Evolutionary conservation across 2,888 invertebrate species (phyloP).

Genomic region (Anodontia alba): DNA sequence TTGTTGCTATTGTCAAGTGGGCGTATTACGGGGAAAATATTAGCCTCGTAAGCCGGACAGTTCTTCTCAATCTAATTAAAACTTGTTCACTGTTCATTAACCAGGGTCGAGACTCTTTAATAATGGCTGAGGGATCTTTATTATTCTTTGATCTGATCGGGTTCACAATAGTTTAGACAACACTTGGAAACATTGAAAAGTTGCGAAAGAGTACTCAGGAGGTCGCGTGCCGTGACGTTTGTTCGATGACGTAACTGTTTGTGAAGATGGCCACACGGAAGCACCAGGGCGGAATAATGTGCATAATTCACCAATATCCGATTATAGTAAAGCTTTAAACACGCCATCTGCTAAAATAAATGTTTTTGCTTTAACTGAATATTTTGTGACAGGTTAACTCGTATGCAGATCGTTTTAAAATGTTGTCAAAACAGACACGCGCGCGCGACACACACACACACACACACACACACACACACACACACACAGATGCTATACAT

Average conservation of each 20-base stretch:
- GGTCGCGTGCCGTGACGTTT: conserved; percentile 67
- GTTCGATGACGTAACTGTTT: conserved; percentile 60
- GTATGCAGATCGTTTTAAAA: no score
- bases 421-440: no score
- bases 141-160: conserved; percentile 63
- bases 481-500: no score
- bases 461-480: no score
- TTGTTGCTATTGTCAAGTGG: conserved; percentile 57
- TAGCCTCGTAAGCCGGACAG: conserved; percentile 55
- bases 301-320: conserved; percentile 62
- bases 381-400: no score
- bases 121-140: conserved; percentile 63
- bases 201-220: conserved; percentile 49
- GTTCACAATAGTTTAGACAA: conserved; percentile 60
- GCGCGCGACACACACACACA: no score
- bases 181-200: conserved; percentile 56
- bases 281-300: conserved; percentile 54
- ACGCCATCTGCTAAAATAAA: conserved; percentile 46
- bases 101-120: conserved; percentile 57
- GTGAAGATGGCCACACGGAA: conserved; percentile 59
- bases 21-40: conserved; percentile 64
- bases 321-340: conserved; percentile 37
- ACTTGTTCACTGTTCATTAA: conserved; percentile 67
- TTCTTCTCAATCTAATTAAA: conserved; percentile 67
- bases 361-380: conserved; percentile 8